Conservation (phyloP, 1,140 invertebrate species). For the Holotrichia oblita region DNA sequence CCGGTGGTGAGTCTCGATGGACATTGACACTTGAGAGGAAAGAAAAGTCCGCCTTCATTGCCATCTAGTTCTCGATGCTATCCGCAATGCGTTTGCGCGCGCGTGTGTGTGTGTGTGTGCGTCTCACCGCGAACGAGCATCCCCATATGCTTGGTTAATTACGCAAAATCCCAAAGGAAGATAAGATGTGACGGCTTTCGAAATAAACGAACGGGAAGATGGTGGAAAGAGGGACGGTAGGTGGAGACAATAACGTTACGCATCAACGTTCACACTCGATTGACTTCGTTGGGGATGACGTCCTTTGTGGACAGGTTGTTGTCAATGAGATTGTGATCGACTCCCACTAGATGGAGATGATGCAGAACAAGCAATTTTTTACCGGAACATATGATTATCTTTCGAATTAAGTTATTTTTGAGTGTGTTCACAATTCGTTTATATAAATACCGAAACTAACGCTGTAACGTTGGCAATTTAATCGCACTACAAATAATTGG, state of each 20-base stretch:
- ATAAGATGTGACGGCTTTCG: conserved; percentile 15
- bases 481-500: no score
- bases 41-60: conserved; percentile 24
- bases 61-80: background rate
- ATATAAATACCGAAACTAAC: no score
- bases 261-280: conserved; percentile 6
- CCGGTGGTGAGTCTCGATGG: background rate
- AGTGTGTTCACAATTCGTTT: no score
- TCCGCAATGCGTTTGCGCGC: background rate
- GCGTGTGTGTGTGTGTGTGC: no score
- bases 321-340: background rate
- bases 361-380: no score
- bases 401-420: no score
- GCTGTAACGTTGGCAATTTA: no score
- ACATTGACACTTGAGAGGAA: background rate
- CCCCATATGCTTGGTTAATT: conserved; percentile 30
- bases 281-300: conserved; percentile 24
- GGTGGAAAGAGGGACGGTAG: background rate
- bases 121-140: conserved; percentile 23
- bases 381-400: no score
- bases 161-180: conserved; percentile 30
- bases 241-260: background rate
- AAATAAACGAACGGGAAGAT: background rate
- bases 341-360: no score
- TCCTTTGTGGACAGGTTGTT: conserved; percentile 19